Evolutionary conservation across 37 sponge, comb jelly and placozoan species (phyloP).

Genomic region (Oscarella lobularis): DNA sequence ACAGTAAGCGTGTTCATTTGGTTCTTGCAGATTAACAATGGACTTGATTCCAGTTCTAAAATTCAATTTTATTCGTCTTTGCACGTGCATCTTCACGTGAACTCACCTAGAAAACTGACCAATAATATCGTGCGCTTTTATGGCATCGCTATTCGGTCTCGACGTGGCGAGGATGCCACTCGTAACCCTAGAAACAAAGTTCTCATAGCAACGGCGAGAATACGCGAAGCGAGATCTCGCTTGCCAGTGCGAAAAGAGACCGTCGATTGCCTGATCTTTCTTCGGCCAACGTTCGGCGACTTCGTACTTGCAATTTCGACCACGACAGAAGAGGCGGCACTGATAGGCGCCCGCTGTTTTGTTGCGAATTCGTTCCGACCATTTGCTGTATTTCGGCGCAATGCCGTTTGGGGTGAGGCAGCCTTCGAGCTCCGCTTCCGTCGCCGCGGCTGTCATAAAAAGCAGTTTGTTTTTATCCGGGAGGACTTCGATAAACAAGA

Average conservation of each 20-base stretch:
- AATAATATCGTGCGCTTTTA: conserved; percentile 40
- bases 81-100: no score
- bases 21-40: conserved; percentile 83
- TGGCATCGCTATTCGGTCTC: conserved; percentile 59
- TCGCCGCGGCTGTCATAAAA: no score
- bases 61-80: no score
- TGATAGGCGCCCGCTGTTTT: conserved; percentile 18
- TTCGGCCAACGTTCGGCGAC: conserved; percentile 16
- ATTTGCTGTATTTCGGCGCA: conserved; percentile 5
- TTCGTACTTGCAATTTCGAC: conserved; percentile 80
- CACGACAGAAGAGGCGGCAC: conserved; percentile 75
- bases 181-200: conserved; percentile 61
- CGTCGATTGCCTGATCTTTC: conserved; percentile 47
- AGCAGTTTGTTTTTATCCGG: no score
- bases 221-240: no score
- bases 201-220: not conserved
- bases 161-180: conserved; percentile 87
- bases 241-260: conserved; percentile 73
- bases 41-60: conserved; percentile 55
- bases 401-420: no score
- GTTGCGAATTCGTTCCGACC: not conserved
- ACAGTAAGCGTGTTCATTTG: conserved; percentile 83
- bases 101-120: conserved; percentile 51
- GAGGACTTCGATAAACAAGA: no score
- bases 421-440: no score